Evolutionary conservation across 1,140 invertebrate species (phyloP).

Genomic region (Heliconius himera): DNA sequence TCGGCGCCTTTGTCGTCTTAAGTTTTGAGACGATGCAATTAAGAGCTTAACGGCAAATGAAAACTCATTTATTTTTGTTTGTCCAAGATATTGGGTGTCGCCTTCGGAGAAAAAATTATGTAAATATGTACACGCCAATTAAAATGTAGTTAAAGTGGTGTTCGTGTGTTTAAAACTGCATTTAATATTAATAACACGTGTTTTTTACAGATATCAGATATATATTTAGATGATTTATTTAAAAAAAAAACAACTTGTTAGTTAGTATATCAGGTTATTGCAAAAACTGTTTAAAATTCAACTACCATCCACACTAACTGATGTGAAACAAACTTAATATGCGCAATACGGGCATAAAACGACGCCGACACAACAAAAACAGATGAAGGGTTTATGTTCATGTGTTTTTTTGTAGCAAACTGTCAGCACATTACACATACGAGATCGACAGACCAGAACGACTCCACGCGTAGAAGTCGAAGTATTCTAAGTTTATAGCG

Average conservation of each 20-base stretch:
- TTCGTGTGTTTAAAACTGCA: not conserved
- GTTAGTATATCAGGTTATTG: not conserved
- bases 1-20: constrained; percentile 39
- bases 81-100: constrained; percentile 22
- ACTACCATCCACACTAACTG: not conserved
- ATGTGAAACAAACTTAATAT: constrained; percentile 21
- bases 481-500: constrained; percentile 52
- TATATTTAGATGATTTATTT: no score
- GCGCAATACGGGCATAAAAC: constrained; percentile 37
- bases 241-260: not conserved
- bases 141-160: not conserved
- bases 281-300: constrained; percentile 5
- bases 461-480: constrained; percentile 49
- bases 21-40: constrained; percentile 43
- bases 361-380: constrained; percentile 47
- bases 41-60: constrained; percentile 37
- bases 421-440: constrained; percentile 61
- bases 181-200: not conserved
- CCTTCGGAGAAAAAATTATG: constrained; percentile 7
- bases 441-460: constrained; percentile 58
- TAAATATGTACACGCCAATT: constrained; percentile 9
- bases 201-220: not conserved
- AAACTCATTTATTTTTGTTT: constrained; percentile 29
- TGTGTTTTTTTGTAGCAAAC: constrained; percentile 55
- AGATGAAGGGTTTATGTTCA: constrained; percentile 55